Evolutionary conservation across 2,888 invertebrate species (phyloP), one percentile per base, ranked within the genome.

Genomic region (Amphipyra tragopoginis): DNA sequence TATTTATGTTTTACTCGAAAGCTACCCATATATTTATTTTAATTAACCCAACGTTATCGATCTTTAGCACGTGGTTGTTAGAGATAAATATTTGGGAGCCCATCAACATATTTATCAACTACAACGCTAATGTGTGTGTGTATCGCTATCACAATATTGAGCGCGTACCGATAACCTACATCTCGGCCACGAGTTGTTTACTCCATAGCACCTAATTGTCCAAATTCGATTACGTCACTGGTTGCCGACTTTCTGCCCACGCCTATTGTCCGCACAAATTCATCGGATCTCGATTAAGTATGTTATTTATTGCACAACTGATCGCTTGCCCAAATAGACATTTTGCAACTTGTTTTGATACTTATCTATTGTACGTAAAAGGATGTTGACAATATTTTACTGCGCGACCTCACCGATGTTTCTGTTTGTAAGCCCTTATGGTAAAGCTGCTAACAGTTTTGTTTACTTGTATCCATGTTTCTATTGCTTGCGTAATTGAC

Each of bases 141-240:
- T 72, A 79, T 80, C 75, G 60, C 75, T 81, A 82, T 85, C 83
- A 73, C 57, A 75, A 52, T 67, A 76, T 73, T 71, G 79, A 72
- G 75, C 75, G 71, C 79, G 82, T 82, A 65, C 80, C 74, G 90
- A 89, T 92, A 91, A 92, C 90, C 91, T 84, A 90, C 87, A 89
- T 90, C 85, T 85, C 75, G 75, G 70, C 79, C 81, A 77, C 80
- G 74, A 81, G 80, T 84, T 86, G 86, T 90, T 91, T 90, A 88
- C 87, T 84, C 78, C 83, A 84, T 83, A 81, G 76, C 69, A 77
- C 80, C 83, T 88, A 89, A 89, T 89, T 88, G 85, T 85, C 80
- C 83, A 86, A 87, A 90, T 84, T 86, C 72, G 81, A 82, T 92
- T 90, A 89, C 86, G 77, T 87, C 85, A 87, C 58, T 64, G 53